phyloP scores from a whole-genome alignment of 2,888 invertebrate species.

The Acronicta aceris region DNA sequence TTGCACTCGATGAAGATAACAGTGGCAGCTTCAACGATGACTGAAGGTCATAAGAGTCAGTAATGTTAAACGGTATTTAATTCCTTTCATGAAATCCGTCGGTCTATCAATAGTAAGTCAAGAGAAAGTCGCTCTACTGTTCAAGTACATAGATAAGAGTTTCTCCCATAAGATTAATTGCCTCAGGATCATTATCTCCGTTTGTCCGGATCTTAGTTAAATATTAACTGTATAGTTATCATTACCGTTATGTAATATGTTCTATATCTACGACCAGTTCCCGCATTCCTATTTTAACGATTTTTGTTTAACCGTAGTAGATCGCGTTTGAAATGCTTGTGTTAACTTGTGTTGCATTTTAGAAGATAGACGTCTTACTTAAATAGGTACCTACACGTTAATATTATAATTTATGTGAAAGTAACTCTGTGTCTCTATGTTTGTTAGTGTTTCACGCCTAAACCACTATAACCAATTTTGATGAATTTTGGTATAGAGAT shows the following conservation, averaged over 20 bases:
- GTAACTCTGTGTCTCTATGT: no score
- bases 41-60: constrained; percentile 11
- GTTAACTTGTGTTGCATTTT: no score
- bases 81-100: constrained; percentile 12
- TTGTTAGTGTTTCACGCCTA: no score
- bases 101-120: constrained; percentile 5
- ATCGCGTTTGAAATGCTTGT: background rate
- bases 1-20: background rate
- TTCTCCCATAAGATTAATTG: constrained; percentile 36
- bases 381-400: no score
- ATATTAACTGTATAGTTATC: constrained; percentile 30
- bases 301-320: background rate
- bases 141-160: constrained; percentile 11
- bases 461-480: no score
- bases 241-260: constrained; percentile 28
- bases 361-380: no score
- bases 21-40: background rate
- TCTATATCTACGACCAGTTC: constrained; percentile 11
- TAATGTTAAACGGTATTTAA: constrained; percentile 10
- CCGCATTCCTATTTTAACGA: constrained; percentile 15
- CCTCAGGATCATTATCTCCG: constrained; percentile 20
- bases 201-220: constrained; percentile 32
- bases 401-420: no score
- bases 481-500: no score
- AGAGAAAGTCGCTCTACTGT: constrained; percentile 32